Conservation (phyloP, 2,113 vertebrate species). For the Pteruthius melanotis region DNA sequence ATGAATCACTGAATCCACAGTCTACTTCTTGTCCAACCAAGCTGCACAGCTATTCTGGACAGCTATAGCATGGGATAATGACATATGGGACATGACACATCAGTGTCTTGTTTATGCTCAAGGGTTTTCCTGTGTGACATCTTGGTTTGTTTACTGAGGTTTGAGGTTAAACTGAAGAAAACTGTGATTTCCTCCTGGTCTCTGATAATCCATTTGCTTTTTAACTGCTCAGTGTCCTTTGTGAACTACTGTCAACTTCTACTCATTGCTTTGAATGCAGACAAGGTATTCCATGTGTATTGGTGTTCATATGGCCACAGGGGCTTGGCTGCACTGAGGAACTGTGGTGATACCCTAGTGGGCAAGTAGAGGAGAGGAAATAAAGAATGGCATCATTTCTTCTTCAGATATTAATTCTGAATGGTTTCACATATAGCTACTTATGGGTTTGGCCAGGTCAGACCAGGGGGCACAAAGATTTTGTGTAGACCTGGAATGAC, state of each 20-base stretch:
- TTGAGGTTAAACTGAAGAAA: conserved; percentile 39
- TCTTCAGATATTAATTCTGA: background rate
- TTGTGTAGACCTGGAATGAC: background rate
- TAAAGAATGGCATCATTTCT: background rate
- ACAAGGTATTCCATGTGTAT: background rate
- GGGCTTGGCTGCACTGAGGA: background rate
- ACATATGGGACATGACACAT: background rate
- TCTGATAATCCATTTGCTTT: background rate
- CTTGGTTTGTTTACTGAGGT: background rate
- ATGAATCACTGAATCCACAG: conserved; percentile 39
- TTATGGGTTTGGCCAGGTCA: background rate
- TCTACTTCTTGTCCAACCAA: background rate
- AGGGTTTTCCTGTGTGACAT: background rate
- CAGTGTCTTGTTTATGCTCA: background rate
- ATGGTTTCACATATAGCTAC: background rate
- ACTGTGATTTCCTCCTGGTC: background rate
- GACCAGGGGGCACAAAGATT: background rate
- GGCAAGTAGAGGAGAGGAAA: background rate
- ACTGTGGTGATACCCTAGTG: background rate
- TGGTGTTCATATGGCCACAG: background rate
- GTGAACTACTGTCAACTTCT: background rate
- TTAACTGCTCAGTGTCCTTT: background rate
- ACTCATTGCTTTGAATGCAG: background rate
- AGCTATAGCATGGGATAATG: conserved; percentile 16
- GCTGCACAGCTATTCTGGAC: background rate